phyloP scores from a whole-genome alignment of 2,113 vertebrate genomes.

The Baryphthengus martii region DNA sequence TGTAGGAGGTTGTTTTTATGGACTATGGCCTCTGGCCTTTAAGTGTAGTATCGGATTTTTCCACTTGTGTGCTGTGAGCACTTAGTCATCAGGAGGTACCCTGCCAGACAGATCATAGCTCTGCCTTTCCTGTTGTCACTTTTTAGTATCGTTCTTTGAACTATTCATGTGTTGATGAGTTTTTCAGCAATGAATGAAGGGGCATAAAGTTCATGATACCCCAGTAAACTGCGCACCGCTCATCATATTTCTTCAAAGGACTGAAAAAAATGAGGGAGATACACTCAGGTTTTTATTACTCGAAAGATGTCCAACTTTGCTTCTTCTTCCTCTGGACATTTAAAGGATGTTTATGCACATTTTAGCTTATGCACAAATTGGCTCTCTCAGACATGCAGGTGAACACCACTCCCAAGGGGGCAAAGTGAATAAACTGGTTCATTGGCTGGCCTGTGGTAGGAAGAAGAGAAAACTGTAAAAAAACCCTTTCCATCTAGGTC shows the following conservation, averaged over 20 bases:
- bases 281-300: not conserved
- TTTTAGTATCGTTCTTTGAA: slow-evolving; percentile 46
- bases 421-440: slow-evolving; percentile 34
- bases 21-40: slow-evolving; percentile 40
- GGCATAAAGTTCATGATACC: not conserved
- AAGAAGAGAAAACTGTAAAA: slow-evolving; percentile 7
- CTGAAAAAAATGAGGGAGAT: not conserved
- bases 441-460: slow-evolving; percentile 8
- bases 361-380: not conserved
- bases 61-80: slow-evolving; percentile 13
- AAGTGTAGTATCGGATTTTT: slow-evolving; percentile 43
- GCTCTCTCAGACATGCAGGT: not conserved
- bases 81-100: slow-evolving; percentile 31
- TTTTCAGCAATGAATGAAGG: not conserved
- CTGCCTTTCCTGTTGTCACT: slow-evolving; percentile 56
- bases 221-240: not conserved
- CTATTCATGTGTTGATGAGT: slow-evolving; percentile 11
- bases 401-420: not conserved
- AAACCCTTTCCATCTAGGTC: slow-evolving; percentile 58
- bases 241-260: not conserved
- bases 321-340: not conserved
- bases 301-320: not conserved
- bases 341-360: not conserved
- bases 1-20: slow-evolving; percentile 9
- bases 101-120: slow-evolving; percentile 19